phyloP scores from a whole-genome alignment of 1,140 invertebrate genomes.

The Elysia chlorotica region DNA sequence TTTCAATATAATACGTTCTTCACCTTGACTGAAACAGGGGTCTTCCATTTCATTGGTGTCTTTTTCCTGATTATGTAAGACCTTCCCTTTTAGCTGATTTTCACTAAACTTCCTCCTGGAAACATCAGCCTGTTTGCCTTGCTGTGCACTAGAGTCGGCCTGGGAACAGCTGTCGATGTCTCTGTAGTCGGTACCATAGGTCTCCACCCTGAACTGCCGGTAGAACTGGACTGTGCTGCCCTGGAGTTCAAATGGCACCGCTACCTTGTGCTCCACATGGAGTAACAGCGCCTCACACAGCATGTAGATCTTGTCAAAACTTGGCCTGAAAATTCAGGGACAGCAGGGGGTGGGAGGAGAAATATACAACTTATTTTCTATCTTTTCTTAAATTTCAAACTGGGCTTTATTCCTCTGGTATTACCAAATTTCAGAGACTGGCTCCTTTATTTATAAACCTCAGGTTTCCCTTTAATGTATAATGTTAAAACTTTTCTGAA shows the following conservation, averaged over 20 bases:
- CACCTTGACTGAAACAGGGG: no score
- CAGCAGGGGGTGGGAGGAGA: background rate
- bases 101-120: background rate
- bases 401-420: no score
- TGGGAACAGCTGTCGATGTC: slow-evolving; percentile 19
- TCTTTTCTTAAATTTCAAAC: no score
- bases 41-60: background rate
- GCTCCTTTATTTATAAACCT: no score
- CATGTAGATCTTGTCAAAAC: slow-evolving; percentile 45
- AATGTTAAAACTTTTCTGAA: no score
- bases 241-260: slow-evolving; percentile 40
- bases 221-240: slow-evolving; percentile 48
- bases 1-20: no score
- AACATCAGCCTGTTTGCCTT: background rate
- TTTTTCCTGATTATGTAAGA: background rate
- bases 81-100: background rate
- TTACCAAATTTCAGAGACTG: no score
- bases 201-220: slow-evolving; percentile 23
- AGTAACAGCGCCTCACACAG: slow-evolving; percentile 46
- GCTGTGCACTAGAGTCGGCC: background rate
- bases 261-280: slow-evolving; percentile 44
- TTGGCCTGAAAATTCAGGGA: slow-evolving; percentile 37
- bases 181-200: slow-evolving; percentile 23
- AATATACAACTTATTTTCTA: background rate
- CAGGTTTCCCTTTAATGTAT: no score